Base-by-base conservation (phyloP, 2,113 vertebrate genomes). In the Neotoma lepida region DNA sequence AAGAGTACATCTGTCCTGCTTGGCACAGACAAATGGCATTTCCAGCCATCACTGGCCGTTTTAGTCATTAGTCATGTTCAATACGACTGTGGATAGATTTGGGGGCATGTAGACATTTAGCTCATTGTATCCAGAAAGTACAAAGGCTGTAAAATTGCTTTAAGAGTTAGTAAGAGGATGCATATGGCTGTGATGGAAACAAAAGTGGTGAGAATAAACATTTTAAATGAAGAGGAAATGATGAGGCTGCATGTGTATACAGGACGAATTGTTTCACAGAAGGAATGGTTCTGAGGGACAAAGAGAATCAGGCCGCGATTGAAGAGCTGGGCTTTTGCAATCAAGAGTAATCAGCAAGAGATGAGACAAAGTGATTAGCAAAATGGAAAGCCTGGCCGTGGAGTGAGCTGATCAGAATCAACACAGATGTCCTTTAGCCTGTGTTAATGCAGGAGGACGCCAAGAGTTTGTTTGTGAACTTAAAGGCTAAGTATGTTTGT, bases 271-370 rank as follows among this genome's bases (percentile, higher is more conserved):
- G 86, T 86, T 94, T 86, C 88, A 24, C 92, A 46, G 73, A 92
- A 94, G 94, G 89, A 93, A 90, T 0, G 68, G 68, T 86, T 96
- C 74, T 39, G 73, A 90, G 80, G 86, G 86, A 93, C 95, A 94
- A 94, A 93, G 78, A 89, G 95, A 97, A 95, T 96, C 91, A 89
- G 90, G 84, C 91, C 92, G 95, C 81, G 68, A 66, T 92, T 92
- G 94, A 95, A 92, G 93, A 96, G 91, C 86, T 61, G 86, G 90
- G 96, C 76, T 96, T 95, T 91, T 92, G 91, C 86, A 97, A 96
- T 97, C 95, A 96, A 92, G 93, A 86, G 78, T 73, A 96, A 95
- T 97, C 96, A 97, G 92, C 85, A 68, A 84, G 94, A 86, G 92
- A 95, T 84, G 94, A 95, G 90, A 78, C 95, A 68, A 63, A 70